Evolutionary conservation across 37 sponge, comb jelly and placozoan genomes (phyloP).

Genomic region (Amphimedon queenslandica): DNA sequence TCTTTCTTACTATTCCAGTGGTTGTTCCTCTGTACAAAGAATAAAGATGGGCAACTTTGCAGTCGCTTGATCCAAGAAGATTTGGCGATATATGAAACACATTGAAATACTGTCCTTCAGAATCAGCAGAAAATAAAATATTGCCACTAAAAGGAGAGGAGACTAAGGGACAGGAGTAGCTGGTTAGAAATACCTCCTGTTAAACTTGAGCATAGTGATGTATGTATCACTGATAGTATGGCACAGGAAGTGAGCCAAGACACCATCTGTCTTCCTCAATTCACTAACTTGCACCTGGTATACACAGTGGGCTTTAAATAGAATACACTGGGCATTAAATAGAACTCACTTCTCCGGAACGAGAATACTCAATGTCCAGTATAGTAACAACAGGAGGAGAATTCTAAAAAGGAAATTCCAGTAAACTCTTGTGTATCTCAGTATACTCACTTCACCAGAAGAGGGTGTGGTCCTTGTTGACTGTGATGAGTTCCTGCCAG

Average conservation of each 20-base stretch:
- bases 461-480: neutral
- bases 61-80: slow-evolving; percentile 64
- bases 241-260: slow-evolving; percentile 86
- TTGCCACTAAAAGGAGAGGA: slow-evolving; percentile 66
- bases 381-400: slow-evolving; percentile 29
- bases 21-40: slow-evolving; percentile 90
- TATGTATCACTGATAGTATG: slow-evolving; percentile 31
- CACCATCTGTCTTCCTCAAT: slow-evolving; percentile 30
- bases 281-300: slow-evolving; percentile 45
- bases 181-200: slow-evolving; percentile 57
- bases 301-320: no score
- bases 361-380: slow-evolving; percentile 22
- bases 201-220: slow-evolving; percentile 71
- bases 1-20: slow-evolving; percentile 60
- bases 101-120: slow-evolving; percentile 83
- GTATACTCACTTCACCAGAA: neutral
- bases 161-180: neutral
- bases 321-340: no score
- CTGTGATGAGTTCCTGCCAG: slow-evolving; percentile 33
- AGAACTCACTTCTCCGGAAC: slow-evolving; percentile 24
- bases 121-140: slow-evolving; percentile 83
- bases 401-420: neutral
- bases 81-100: slow-evolving; percentile 85
- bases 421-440: neutral
- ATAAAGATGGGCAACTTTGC: slow-evolving; percentile 87